These are phyloP conservation scores for Lerema accius DNA, from an alignment of 1,140 invertebrate genomes.

Conservation along the genomic window DNA sequence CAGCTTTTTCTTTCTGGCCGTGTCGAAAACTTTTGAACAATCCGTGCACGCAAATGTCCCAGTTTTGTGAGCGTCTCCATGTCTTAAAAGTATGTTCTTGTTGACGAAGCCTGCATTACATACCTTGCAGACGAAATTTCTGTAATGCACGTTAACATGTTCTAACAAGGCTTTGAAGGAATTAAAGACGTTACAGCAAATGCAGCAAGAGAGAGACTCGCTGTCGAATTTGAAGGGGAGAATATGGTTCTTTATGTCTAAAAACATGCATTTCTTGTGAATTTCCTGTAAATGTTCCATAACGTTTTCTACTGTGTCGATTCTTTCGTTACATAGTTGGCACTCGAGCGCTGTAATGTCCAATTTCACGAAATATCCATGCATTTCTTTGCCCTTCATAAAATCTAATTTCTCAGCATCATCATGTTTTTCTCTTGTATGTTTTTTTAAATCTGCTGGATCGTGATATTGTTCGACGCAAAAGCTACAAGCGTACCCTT, in stretches of 20 bases:
- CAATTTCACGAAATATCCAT: constrained; percentile 55
- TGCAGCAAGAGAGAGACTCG: constrained; percentile 43
- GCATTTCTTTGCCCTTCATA: constrained; percentile 54
- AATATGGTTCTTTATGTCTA: constrained; percentile 52
- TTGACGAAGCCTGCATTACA: constrained; percentile 65
- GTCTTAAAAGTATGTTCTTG: constrained; percentile 50
- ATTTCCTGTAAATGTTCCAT: constrained; percentile 45
- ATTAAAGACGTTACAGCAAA: constrained; percentile 53
- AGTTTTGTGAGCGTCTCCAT: constrained; percentile 50
- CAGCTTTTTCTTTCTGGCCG: constrained; percentile 43
- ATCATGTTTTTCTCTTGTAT: constrained; percentile 45
- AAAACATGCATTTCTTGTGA: constrained; percentile 46
- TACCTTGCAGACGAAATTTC: constrained; percentile 51
- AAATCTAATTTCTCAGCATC: constrained; percentile 40
- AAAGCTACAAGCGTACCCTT: constrained; percentile 55
- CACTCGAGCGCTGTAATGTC: constrained; percentile 61
- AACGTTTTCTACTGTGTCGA: constrained; percentile 39
- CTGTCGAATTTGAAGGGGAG: constrained; percentile 55
- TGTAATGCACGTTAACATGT: constrained; percentile 59
- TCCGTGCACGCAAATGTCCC: constrained; percentile 41
- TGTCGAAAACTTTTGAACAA: constrained; percentile 45
- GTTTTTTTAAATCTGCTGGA: constrained; percentile 52
- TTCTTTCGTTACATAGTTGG: constrained; percentile 42
- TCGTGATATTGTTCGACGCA: constrained; percentile 48
- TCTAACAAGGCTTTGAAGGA: constrained; percentile 51